These are phyloP conservation scores for Palaemon carinicauda DNA, from an alignment of 1,140 invertebrate species.

Conservation along the genomic window DNA sequence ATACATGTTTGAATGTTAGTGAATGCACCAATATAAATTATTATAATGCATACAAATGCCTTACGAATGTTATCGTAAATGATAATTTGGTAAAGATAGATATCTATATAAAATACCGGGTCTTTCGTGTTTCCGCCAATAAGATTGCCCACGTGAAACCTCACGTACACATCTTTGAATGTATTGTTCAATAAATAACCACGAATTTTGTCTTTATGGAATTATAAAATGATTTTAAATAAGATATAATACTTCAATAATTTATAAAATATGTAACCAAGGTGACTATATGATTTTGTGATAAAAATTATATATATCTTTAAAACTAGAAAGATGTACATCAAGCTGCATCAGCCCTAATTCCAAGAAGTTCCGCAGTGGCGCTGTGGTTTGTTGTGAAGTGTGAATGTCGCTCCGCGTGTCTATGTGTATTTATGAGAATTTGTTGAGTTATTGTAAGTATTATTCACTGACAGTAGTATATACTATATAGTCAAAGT, in stretches of 20 bases:
- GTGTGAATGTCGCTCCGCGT: constrained; percentile 36
- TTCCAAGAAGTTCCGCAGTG: not conserved
- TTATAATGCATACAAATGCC: not conserved
- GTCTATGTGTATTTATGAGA: constrained; percentile 16
- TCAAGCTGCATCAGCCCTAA: not conserved
- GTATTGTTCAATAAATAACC: not conserved
- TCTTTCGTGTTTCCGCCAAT: not conserved
- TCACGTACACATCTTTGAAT: not conserved
- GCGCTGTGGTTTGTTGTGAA: constrained; percentile 34
- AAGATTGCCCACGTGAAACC: not conserved
- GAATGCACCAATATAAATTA: too few relatives aligned
- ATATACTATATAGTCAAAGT: not conserved
- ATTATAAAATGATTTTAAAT: not conserved
- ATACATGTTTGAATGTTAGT: too few relatives aligned
- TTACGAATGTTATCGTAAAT: not conserved
- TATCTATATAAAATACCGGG: not conserved
- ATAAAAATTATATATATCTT: not conserved
- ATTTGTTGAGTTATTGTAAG: constrained; percentile 34
- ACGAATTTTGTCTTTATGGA: not conserved
- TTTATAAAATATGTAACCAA: too few relatives aligned
- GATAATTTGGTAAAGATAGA: not conserved
- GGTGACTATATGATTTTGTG: not conserved
- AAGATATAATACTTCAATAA: too few relatives aligned
- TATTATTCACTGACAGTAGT: constrained; percentile 20
- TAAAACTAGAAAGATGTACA: not conserved